Conservation (phyloP, 92 coral and sea anemone species). For the Epizoanthus rinbou region DNA sequence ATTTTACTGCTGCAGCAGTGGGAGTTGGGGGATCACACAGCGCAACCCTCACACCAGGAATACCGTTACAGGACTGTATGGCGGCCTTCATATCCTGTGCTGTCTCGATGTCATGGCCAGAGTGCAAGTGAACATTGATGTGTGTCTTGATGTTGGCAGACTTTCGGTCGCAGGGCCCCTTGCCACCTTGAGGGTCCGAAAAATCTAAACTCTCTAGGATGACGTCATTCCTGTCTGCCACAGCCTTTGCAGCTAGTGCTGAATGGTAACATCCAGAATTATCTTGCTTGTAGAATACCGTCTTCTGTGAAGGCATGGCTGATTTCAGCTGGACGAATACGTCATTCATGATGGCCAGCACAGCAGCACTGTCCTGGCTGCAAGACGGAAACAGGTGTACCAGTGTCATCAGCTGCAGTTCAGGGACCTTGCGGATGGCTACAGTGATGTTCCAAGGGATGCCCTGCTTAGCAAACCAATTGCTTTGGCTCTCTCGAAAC, state of each 20-base stretch:
- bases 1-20: slow-evolving; percentile 10
- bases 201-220: slow-evolving; percentile 7
- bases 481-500: slow-evolving; percentile 24
- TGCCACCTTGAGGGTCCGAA: slow-evolving; percentile 43
- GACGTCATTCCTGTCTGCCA: slow-evolving; percentile 16
- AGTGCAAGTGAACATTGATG: slow-evolving; percentile 19
- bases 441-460: slow-evolving; percentile 36
- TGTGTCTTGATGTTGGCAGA: slow-evolving; percentile 27
- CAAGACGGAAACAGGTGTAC: slow-evolving; percentile 31
- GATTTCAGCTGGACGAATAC: slow-evolving; percentile 25
- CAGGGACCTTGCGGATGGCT: slow-evolving; percentile 26
- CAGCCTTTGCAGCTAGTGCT: not conserved
- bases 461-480: slow-evolving; percentile 35
- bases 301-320: slow-evolving; percentile 2
- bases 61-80: slow-evolving; percentile 16
- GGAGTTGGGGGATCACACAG: slow-evolving; percentile 28
- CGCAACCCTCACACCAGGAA: slow-evolving; percentile 26
- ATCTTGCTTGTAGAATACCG: slow-evolving; percentile 30
- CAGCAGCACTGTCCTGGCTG: slow-evolving; percentile 25
- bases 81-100: slow-evolving; percentile 28
- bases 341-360: slow-evolving; percentile 26
- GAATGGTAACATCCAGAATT: slow-evolving; percentile 36
- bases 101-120: slow-evolving; percentile 26
- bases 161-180: slow-evolving; percentile 34
- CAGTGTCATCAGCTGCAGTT: slow-evolving; percentile 39